Evolutionary conservation across 2,888 invertebrate genomes (phyloP), one percentile per base, ranked within the genome.

Genomic region (Caenorhabditis macrosperma): DNA sequence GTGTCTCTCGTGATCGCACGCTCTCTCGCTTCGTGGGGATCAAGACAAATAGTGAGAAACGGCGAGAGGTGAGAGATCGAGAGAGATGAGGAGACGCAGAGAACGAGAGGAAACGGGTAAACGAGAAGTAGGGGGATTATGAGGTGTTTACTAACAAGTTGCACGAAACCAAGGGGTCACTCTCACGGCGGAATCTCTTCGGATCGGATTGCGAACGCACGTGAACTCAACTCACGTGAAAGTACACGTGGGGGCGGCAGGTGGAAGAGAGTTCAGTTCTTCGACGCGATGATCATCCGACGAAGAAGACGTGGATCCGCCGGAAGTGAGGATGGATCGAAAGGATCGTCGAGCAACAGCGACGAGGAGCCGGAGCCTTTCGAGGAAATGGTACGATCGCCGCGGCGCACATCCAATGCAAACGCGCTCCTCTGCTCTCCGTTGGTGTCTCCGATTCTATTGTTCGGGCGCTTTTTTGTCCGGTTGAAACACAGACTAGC

Each of bases 41-140:
- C 74, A 64, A 60, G 52, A 60, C 59, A 61, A 72, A 63, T 72
- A 72, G 63, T 63, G 64, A 64, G 52, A 67, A 63, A 48, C 35
- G n/a, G n/a, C n/a, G n/a, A n/a, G n/a, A 22, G 35, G 28, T 41
- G 61, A 55, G 69, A 66, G 35, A 63, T 35, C 22, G 61, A 61
- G 15, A 9, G 35, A 60, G 33, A 35, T 4, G 38, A 55, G 64
- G n/a, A 68, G 61, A 63, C 54, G 44, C 54, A 63, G 54, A 68
- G 63, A 78, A 55, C 54, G 9, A 41, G 33, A 55, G 44, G 54
- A 28, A 57, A 33, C 44, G 54, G 52, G 52, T 54, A 55, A 64
- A 74, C 55, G 33, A 35, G 20, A n/a, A 28, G 24, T 33, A 48
- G 52, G n/a, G 20, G n/a, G 30, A 61, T 26, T 30, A 30, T 28